Evolutionary conservation across 2,888 invertebrate species (phyloP), one percentile per base, ranked within the genome.

Genomic region (Yponomeuta evonymella): DNA sequence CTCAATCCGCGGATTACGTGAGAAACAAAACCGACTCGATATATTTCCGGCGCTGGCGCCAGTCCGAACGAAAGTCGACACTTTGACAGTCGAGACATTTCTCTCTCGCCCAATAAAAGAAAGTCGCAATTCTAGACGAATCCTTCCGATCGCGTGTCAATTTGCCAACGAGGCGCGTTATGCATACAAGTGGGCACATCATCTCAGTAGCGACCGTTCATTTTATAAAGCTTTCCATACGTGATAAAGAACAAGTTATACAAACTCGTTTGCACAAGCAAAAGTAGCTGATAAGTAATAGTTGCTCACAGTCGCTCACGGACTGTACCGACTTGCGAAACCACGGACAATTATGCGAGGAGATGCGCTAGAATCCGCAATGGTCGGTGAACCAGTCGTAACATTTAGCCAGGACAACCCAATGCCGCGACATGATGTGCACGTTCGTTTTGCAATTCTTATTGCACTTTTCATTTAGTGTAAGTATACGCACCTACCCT

Each of bases 31-130:
- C 51, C 51, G 15, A 58, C 15, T 12, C 15, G 15, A 12, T 58
- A 58, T 58, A 58, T 58, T 23, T 23, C 23, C 23, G 23, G 23
- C 23, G 23, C 51, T 12, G 51, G 51, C 51, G 51, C 51, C 51
- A 3, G 51, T 58, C 15, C 51, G 51, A 15, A 58, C 51, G 51
- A 58, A 58, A 58, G 51, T 15, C 51, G 51, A 15, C 51, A 58
- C 51, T 58, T 12, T 58, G 51, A 58, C 51, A 58, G 15, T 15
- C 51, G 15, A 12, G 51, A 58, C 51, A 58, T 58, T 58, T 58
- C 51, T 58, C 51, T 58, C 51, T 58, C 12, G 51, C 51, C 51
- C 51, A 58, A 58, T 58, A 58, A 58, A 58, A 58, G 51, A 58
- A 58, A 58, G 51, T 58, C 51, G 15, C 12, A 15, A 4, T 58